These are phyloP conservation scores for Drosophila arawakana DNA, from an alignment of 1,140 invertebrate genomes.

Conservation along the genomic window DNA sequence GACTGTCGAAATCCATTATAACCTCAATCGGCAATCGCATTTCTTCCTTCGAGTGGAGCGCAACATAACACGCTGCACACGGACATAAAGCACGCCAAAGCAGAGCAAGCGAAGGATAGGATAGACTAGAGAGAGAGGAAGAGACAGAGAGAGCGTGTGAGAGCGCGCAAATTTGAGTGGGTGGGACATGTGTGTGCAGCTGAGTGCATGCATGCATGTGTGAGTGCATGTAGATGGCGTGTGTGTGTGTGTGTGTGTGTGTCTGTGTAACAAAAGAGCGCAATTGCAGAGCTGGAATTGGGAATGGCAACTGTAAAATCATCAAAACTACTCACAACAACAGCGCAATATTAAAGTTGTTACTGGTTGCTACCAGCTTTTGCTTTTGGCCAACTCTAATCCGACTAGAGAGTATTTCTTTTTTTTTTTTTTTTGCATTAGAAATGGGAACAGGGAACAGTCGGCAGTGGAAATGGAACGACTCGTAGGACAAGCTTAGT, in stretches of 20 bases:
- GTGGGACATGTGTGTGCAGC: slow-evolving; percentile 7
- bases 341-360: slow-evolving; percentile 26
- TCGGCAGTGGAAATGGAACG: slow-evolving; percentile 7
- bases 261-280: slow-evolving; percentile 23
- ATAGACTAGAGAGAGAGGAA: background rate
- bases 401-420: slow-evolving; percentile 29
- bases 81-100: slow-evolving; percentile 51
- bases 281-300: slow-evolving; percentile 19
- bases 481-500: background rate
- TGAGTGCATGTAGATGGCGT: slow-evolving; percentile 2
- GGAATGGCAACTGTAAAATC: slow-evolving; percentile 47
- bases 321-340: slow-evolving; percentile 37
- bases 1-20: slow-evolving; percentile 83
- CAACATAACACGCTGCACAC: slow-evolving; percentile 45
- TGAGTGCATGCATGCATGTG: background rate
- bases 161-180: background rate
- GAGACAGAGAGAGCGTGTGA: slow-evolving; percentile 10
- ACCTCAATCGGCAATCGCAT: slow-evolving; percentile 82
- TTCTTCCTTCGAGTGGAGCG: slow-evolving; percentile 81
- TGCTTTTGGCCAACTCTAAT: slow-evolving; percentile 47
- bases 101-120: no score
- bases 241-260: slow-evolving; percentile 21
- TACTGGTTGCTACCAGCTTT: slow-evolving; percentile 35
- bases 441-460: slow-evolving; percentile 21
- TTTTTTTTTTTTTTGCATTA: slow-evolving; percentile 5